phyloP scores from a whole-genome alignment of 2,888 invertebrate genomes.

The Ormyrus nitidulus region DNA sequence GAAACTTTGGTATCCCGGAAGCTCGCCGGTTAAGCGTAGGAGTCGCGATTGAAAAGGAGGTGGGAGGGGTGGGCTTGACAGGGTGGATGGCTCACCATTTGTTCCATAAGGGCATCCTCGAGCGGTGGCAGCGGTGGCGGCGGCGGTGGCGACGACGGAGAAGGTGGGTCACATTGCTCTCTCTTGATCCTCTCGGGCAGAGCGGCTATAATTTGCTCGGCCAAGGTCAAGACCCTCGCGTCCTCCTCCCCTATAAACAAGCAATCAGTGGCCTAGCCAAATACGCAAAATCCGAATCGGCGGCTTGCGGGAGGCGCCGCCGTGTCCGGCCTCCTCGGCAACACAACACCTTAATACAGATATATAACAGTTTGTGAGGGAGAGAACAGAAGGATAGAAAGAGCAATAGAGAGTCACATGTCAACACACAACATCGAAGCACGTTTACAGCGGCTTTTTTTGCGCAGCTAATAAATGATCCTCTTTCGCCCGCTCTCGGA shows the following conservation, averaged over 20 bases:
- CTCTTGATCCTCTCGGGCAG: conserved; percentile 98
- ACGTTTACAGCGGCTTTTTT: conserved; percentile 22
- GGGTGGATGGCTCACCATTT: conserved; percentile 69
- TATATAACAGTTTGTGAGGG: not conserved
- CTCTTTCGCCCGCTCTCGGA: too few species aligned
- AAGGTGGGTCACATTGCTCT: conserved; percentile 69
- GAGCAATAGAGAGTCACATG: conserved; percentile 10
- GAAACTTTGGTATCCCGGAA: too few species aligned
- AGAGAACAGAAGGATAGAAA: conserved; percentile 4
- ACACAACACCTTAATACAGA: conserved; percentile 3
- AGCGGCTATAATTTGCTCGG: conserved; percentile 98
- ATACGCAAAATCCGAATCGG: conserved; percentile 61
- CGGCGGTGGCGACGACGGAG: conserved; percentile 72
- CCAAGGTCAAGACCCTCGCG: conserved; percentile 92
- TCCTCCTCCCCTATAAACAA: conserved; percentile 90
- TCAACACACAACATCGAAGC: conserved; percentile 65
- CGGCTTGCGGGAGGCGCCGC: not conserved
- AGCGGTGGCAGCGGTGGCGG: conserved; percentile 71
- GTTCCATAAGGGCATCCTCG: conserved; percentile 74
- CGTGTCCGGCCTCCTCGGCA: not conserved
- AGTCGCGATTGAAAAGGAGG: not conserved
- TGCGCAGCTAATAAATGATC: not conserved
- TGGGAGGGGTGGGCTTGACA: not conserved
- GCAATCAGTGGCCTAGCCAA: conserved; percentile 67
- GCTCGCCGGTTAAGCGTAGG: not conserved